Evolutionary conservation across 2,888 invertebrate genomes (phyloP), one percentile per base, ranked within the genome.

Genomic region (Plebejus anna): DNA sequence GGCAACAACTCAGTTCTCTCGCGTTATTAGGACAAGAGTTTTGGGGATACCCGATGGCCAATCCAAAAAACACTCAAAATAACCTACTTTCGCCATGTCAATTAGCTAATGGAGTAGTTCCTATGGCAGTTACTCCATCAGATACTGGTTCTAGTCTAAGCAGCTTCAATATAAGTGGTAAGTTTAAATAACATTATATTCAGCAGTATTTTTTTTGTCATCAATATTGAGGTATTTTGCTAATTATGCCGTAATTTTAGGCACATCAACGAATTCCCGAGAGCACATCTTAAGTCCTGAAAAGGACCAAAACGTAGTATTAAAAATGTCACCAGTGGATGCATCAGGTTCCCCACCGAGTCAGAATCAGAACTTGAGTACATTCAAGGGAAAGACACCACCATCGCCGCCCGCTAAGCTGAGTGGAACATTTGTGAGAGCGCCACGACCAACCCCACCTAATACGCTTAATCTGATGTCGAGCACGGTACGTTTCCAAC

Each of bases 11-110:
- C 75, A 97, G 97, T 75, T 98, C 98, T 1, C 92, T 98, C 76
- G 98, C 98, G 7, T 94, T 98, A 80, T 94, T 99, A 75, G 99
- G 98, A 51, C 97, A 97, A 88, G 97, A 97, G 87, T 97, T 97
- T 89, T 97, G 97, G 97, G 95, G 96, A 77, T 97, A 97, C 87
- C 96, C 97, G 16, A 96, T 96, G 96, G 96, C 96, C 9, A 96
- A 96, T 86, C 96, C 96, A 4, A 95, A 96, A 83, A 95, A 94
- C 80, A 92, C 91, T 75, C 88, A 90, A 1, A 89, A 86, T 78
- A 90, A 87, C 79, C 82, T 89, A 59, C 84, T 90, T 55, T 91
- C 93, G 75, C 92, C 92, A 11, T 88, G 88, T 83, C 89, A 88
- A 80, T 81, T 88, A 76, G 84, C 86, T n/a, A 90, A 90, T 81